Evolutionary conservation across 2,797 vertebrate species (phyloP).

Genomic region (Pampus argenteus): DNA sequence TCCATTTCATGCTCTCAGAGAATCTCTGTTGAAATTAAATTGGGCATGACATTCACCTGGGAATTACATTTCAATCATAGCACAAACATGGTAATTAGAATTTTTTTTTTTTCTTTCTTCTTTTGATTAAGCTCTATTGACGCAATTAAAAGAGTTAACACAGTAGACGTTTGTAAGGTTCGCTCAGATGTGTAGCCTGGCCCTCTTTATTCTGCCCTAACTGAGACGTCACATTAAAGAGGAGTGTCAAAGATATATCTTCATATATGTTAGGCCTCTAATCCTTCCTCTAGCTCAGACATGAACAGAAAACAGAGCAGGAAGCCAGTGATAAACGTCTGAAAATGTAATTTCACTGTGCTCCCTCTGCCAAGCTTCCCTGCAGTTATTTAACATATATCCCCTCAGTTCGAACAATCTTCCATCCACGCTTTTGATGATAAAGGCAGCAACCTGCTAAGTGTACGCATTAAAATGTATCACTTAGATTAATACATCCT

Average conservation of each 20-base stretch:
- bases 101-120: neutral
- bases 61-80: constrained; percentile 20
- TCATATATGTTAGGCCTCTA: constrained; percentile 56
- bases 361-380: constrained; percentile 67
- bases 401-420: constrained; percentile 67
- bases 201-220: constrained; percentile 45
- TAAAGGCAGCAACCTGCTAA: constrained; percentile 80
- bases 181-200: constrained; percentile 20
- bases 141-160: constrained; percentile 30
- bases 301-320: constrained; percentile 61
- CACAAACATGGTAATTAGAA: constrained; percentile 14
- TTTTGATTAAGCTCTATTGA: constrained; percentile 30
- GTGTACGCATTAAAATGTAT: constrained; percentile 82
- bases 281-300: constrained; percentile 59
- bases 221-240: constrained; percentile 64
- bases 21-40: constrained; percentile 11
- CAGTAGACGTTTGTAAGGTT: constrained; percentile 20
- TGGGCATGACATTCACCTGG: constrained; percentile 23
- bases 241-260: constrained; percentile 47
- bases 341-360: constrained; percentile 76
- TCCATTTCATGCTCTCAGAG: constrained; percentile 15
- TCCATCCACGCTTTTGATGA: constrained; percentile 79
- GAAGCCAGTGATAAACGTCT: constrained; percentile 72
- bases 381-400: constrained; percentile 79
- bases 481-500: constrained; percentile 83